A percentile compares a stretch with the other conserved stretches of the same genome.
Evolutionary conservation across 2,797 vertebrate species (phyloP).

Genomic region (Siniperca obscura): DNA sequence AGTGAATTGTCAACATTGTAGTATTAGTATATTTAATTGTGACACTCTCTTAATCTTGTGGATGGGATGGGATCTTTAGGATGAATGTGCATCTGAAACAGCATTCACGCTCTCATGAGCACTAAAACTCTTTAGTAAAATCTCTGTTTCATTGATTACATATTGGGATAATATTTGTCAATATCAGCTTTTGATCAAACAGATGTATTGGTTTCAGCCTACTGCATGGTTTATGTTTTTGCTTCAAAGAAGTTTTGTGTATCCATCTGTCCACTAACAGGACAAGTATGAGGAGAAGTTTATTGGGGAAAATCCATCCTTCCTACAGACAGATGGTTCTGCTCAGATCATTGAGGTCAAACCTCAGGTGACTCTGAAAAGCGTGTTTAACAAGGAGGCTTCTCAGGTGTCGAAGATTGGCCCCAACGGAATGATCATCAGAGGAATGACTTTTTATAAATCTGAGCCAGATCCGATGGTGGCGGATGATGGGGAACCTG

Average conservation of each 20-base stretch:
- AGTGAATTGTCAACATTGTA: neutral
- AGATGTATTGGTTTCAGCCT: neutral
- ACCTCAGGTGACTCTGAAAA: slow-evolving; percentile 40
- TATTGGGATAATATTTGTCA: neutral
- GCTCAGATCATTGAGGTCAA: slow-evolving; percentile 60
- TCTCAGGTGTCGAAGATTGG: slow-evolving; percentile 62
- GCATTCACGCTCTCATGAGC: neutral
- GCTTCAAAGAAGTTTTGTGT: slow-evolving; percentile 21
- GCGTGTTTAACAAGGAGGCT: slow-evolving; percentile 64
- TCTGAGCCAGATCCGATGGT: slow-evolving; percentile 86
- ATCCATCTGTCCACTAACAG: slow-evolving; percentile 74
- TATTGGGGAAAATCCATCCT: slow-evolving; percentile 80
- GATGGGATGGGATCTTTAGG: too few relatives aligned
- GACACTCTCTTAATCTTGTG: neutral
- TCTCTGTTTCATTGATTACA: neutral
- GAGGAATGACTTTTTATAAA: slow-evolving; percentile 97
- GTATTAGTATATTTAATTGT: neutral
- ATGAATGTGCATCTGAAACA: neutral
- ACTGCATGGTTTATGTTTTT: slow-evolving; percentile 1
- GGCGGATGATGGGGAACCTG: slow-evolving; percentile 89
- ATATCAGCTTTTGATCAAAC: neutral
- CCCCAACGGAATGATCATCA: slow-evolving; percentile 86
- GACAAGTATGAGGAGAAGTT: slow-evolving; percentile 88
- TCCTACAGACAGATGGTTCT: slow-evolving; percentile 75
- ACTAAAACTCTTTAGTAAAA: neutral